Conservation (phyloP, 2,888 invertebrate species). For the Drosophila barbarae region DNA sequence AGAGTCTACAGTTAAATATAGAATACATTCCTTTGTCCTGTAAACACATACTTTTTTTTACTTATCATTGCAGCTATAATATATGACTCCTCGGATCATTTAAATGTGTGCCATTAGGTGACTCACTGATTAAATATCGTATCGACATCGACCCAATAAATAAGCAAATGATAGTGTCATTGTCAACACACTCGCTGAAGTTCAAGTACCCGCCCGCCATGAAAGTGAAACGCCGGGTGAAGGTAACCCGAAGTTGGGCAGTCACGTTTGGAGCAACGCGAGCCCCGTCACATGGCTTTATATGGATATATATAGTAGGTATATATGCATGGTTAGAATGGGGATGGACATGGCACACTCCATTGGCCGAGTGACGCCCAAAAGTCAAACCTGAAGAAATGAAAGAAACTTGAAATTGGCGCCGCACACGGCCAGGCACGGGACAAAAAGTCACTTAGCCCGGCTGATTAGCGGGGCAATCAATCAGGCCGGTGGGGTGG, state of each 20-base stretch:
- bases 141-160: slow-evolving; percentile 18
- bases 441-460: slow-evolving; percentile 36
- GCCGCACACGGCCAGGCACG: slow-evolving; percentile 51
- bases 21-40: not conserved
- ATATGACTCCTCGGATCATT: slow-evolving; percentile 2
- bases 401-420: slow-evolving; percentile 27
- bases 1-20: not conserved
- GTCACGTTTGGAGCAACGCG: slow-evolving; percentile 60
- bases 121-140: slow-evolving; percentile 17
- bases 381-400: slow-evolving; percentile 20
- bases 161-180: slow-evolving; percentile 11
- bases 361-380: slow-evolving; percentile 44
- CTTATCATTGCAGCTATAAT: not conserved
- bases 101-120: slow-evolving; percentile 11
- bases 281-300: slow-evolving; percentile 46
- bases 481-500: slow-evolving; percentile 33
- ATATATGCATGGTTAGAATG: not conserved
- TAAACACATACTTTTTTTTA: not conserved
- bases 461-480: slow-evolving; percentile 58
- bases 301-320: not conserved
- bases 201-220: slow-evolving; percentile 16
- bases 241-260: slow-evolving; percentile 30
- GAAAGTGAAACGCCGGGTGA: slow-evolving; percentile 13
- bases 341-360: slow-evolving; percentile 49
- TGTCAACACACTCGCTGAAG: slow-evolving; percentile 23